A percentile compares a stretch with the other conserved stretches of the same genome.
Evolutionary conservation across 2,113 vertebrate species (phyloP).

Genomic region (Deroptyus accipitrinus): DNA sequence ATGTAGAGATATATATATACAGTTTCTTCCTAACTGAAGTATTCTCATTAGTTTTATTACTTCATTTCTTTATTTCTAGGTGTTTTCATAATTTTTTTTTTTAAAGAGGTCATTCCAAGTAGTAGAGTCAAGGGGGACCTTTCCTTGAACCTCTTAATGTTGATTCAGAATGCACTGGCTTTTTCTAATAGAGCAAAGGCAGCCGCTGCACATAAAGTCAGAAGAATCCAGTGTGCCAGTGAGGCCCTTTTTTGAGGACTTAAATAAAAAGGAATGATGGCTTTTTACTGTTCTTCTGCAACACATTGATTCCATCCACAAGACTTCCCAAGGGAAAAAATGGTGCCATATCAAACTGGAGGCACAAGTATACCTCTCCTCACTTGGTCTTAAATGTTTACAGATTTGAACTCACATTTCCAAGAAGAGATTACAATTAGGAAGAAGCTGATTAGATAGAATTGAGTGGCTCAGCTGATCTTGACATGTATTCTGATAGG

Average conservation of each 20-base stretch:
- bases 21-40: background rate
- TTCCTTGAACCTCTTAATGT: background rate
- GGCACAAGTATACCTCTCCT: background rate
- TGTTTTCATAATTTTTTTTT: background rate
- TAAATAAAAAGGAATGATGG: background rate
- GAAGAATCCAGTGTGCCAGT: background rate
- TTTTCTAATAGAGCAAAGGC: background rate
- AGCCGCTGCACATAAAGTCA: background rate
- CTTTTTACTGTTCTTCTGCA: background rate
- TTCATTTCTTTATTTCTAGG: background rate
- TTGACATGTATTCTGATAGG: background rate
- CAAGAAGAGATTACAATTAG: background rate
- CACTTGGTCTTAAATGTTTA: background rate
- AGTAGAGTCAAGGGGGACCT: background rate
- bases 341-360: background rate
- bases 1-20: background rate
- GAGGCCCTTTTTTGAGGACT: background rate
- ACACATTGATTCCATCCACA: background rate
- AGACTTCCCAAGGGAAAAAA: background rate
- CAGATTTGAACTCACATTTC: background rate
- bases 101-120: background rate
- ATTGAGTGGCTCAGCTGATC: constrained; percentile 5
- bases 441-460: constrained; percentile 16
- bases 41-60: background rate
- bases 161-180: background rate